Percentiles rank a stretch among this genome's conserved stretches.
These are phyloP conservation scores for Dolichoris vasculosae DNA, from an alignment of 1,140 invertebrate species.

Conservation along the genomic window DNA sequence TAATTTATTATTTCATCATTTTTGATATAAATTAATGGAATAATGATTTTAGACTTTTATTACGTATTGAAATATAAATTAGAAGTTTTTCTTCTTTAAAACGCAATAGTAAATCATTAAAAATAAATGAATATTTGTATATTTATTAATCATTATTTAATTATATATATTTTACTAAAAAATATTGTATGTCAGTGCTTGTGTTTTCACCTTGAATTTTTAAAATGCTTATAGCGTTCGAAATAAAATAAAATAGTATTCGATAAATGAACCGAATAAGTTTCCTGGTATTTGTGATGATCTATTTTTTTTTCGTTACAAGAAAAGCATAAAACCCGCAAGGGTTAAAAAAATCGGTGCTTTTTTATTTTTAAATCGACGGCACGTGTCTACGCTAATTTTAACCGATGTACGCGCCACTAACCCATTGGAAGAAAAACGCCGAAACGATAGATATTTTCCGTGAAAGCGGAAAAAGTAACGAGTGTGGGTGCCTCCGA, in stretches of 20 bases:
- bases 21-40: no score
- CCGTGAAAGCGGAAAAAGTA: constrained; percentile 34
- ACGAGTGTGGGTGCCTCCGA: background rate
- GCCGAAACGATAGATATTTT: background rate
- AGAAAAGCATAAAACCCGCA: constrained; percentile 8
- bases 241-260: background rate
- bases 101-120: no score
- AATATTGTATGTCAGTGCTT: background rate
- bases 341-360: constrained; percentile 26
- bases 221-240: background rate
- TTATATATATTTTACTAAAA: no score
- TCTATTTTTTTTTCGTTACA: background rate
- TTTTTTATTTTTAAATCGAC: constrained; percentile 47
- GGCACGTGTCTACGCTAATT: constrained; percentile 43
- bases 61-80: no score
- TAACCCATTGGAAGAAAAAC: constrained; percentile 45
- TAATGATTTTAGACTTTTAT: no score
- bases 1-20: no score
- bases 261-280: background rate
- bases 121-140: no score
- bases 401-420: constrained; percentile 19
- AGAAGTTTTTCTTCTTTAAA: no score
- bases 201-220: background rate
- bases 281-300: background rate
- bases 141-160: no score